A percentile compares a stretch with the other conserved stretches of the same genome.
These are phyloP conservation scores for Eleutherodactylus coqui DNA, from an alignment of 2,797 vertebrate species.

Conservation along the genomic window DNA sequence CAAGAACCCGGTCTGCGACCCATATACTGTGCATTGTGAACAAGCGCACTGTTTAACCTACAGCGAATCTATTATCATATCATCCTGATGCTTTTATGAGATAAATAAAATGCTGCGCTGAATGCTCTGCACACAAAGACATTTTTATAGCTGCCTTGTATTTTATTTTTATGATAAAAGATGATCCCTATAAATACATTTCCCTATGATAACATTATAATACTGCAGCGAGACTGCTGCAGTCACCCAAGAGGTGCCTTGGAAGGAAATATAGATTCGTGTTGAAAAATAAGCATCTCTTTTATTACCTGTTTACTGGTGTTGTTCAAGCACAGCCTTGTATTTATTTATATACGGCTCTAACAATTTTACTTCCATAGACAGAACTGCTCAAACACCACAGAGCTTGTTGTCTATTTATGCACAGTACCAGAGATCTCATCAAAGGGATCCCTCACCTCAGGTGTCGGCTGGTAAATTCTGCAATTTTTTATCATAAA, in stretches of 20 bases:
- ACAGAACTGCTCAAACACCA: not conserved
- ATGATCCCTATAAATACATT: slow-evolving; percentile 64
- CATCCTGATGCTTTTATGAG: slow-evolving; percentile 59
- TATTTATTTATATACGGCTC: slow-evolving; percentile 22
- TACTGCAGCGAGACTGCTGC: slow-evolving; percentile 48
- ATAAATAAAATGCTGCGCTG: slow-evolving; percentile 57
- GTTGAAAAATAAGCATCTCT: slow-evolving; percentile 44
- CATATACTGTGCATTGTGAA: slow-evolving; percentile 41
- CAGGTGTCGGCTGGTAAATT: not conserved
- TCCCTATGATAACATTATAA: slow-evolving; percentile 59
- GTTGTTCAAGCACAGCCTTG: slow-evolving; percentile 30
- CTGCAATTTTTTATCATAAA: not conserved
- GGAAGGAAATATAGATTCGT: slow-evolving; percentile 37
- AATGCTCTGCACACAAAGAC: slow-evolving; percentile 61
- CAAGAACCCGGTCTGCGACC: slow-evolving; percentile 54
- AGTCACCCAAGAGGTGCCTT: slow-evolving; percentile 46
- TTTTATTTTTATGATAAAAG: slow-evolving; percentile 64
- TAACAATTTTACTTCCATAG: slow-evolving; percentile 2
- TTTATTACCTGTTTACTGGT: slow-evolving; percentile 47
- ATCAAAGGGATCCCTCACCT: not conserved
- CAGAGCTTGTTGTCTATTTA: not conserved
- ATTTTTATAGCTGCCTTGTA: slow-evolving; percentile 59
- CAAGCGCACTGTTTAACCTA: slow-evolving; percentile 55
- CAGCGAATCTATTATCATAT: slow-evolving; percentile 60
- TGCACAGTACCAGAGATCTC: not conserved